Evolutionary conservation across 1,140 invertebrate genomes (phyloP).

Genomic region (Pachypeltis micranthus): DNA sequence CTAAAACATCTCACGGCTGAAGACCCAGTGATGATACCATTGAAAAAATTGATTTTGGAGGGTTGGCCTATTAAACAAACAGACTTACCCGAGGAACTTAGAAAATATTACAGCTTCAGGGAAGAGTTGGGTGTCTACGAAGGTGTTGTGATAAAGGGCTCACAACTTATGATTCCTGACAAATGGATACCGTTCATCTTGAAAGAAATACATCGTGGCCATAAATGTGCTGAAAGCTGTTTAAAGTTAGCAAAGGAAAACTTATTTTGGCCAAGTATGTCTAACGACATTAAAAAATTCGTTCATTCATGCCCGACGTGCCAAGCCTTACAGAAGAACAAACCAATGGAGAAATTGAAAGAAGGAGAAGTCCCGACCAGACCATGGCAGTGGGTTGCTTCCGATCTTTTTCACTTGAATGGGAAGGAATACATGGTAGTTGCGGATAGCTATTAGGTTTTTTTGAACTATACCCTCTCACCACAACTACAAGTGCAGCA

Average conservation of each 20-base stretch:
- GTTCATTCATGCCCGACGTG: background rate
- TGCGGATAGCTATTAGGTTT: background rate
- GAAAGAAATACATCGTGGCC: background rate
- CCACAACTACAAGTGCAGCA: background rate
- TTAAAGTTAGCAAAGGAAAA: background rate
- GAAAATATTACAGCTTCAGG: conserved; percentile 14
- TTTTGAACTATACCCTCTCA: too few relatives aligned
- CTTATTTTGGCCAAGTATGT: conserved; percentile 11
- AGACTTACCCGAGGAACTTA: background rate
- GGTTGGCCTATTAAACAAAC: background rate
- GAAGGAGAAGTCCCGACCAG: conserved; percentile 2
- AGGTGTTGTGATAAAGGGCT: conserved; percentile 11
- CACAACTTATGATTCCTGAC: background rate
- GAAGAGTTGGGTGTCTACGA: conserved; percentile 15
- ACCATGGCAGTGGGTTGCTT: background rate
- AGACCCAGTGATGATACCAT: background rate
- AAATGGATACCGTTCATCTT: background rate
- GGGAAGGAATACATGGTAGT: background rate
- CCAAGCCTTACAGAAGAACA: background rate
- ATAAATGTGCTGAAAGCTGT: background rate
- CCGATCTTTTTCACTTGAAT: conserved; percentile 5
- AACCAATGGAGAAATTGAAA: background rate
- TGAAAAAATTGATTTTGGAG: background rate
- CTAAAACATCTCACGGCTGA: background rate
- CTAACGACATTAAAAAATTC: conserved; percentile 8